These are phyloP conservation scores for Phortica magna DNA, from an alignment of 2,888 invertebrate species.

Conservation along the genomic window DNA sequence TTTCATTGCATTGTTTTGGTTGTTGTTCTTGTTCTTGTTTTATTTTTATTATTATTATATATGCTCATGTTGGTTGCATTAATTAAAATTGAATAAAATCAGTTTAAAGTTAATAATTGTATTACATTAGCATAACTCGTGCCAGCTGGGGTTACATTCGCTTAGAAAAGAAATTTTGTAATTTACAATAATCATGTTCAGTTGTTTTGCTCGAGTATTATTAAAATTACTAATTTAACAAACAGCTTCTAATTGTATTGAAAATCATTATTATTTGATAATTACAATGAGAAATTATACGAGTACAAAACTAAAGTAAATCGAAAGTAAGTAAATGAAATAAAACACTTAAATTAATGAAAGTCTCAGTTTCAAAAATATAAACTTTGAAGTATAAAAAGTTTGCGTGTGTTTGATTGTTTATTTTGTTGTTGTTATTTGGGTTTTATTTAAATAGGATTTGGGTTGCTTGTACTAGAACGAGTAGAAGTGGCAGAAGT, in stretches of 20 bases:
- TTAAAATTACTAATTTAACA: constrained; percentile 17
- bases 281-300: constrained; percentile 7
- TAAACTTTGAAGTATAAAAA: neutral
- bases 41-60: neutral
- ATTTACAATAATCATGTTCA: constrained; percentile 30
- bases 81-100: constrained; percentile 15
- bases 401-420: constrained; percentile 5
- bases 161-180: constrained; percentile 44
- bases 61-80: neutral
- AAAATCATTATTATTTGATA: constrained; percentile 15
- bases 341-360: neutral
- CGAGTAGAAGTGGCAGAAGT: too few species aligned
- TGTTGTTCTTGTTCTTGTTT: constrained; percentile 1
- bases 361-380: neutral
- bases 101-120: constrained; percentile 18
- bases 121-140: constrained; percentile 77
- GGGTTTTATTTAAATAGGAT: neutral
- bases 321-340: neutral
- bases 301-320: neutral
- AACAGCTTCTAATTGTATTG: constrained; percentile 12
- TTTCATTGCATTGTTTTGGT: constrained; percentile 9
- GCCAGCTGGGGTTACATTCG: constrained; percentile 78
- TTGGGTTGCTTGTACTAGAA: too few species aligned
- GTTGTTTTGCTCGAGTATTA: constrained; percentile 8
- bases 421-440: neutral